Evolutionary conservation across 2,888 invertebrate species (phyloP).

Genomic region (Lithophane socia): DNA sequence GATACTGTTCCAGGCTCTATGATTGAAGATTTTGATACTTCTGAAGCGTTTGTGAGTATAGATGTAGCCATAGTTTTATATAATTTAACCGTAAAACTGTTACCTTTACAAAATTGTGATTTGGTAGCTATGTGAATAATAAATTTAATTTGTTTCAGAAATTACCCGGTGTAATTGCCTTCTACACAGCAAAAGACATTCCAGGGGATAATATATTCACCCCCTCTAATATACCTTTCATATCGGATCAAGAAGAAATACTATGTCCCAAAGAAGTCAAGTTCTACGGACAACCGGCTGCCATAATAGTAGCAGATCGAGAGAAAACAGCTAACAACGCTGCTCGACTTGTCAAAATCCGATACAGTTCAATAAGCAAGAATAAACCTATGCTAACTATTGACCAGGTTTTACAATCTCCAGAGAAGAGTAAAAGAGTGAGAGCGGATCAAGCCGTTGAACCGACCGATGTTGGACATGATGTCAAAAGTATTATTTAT

Average conservation of each 20-base stretch:
- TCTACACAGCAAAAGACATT: slow-evolving; percentile 91
- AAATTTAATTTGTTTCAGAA: slow-evolving; percentile 78
- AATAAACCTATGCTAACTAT: slow-evolving; percentile 73
- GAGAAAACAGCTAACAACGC: slow-evolving; percentile 89
- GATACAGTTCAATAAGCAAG: slow-evolving; percentile 83
- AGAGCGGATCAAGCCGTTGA: slow-evolving; percentile 61
- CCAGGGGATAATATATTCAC: slow-evolving; percentile 91
- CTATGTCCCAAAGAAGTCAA: slow-evolving; percentile 82
- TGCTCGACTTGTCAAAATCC: slow-evolving; percentile 89
- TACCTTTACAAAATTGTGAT: neutral
- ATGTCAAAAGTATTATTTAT: slow-evolving; percentile 82
- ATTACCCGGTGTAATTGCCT: slow-evolving; percentile 91
- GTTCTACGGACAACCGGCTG: slow-evolving; percentile 79
- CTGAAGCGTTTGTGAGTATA: slow-evolving; percentile 90
- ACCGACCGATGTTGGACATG: slow-evolving; percentile 76
- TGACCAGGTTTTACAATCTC: slow-evolving; percentile 71
- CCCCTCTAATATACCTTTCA: slow-evolving; percentile 65
- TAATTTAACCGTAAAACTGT: neutral
- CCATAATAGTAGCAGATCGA: slow-evolving; percentile 90
- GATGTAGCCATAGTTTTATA: neutral
- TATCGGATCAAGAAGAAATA: slow-evolving; percentile 77
- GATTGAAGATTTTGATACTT: slow-evolving; percentile 90
- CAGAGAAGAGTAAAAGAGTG: slow-evolving; percentile 66
- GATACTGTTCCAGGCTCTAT: slow-evolving; percentile 86
- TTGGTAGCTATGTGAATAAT: neutral